Evolutionary conservation across 2,888 invertebrate genomes (phyloP).

Genomic region (Opisthograptis luteolata): DNA sequence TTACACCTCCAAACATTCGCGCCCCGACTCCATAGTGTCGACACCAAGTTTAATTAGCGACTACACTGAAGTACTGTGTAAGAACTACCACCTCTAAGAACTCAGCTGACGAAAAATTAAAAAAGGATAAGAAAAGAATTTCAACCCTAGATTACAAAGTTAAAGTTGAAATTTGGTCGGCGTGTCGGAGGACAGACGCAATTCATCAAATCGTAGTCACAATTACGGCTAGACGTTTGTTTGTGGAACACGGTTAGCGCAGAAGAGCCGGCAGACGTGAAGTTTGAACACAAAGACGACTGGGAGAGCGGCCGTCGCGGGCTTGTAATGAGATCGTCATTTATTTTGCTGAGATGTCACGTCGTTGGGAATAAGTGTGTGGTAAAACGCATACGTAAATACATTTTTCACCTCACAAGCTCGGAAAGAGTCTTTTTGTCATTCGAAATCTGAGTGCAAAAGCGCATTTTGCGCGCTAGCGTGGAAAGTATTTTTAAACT

Average conservation of each 20-base stretch:
- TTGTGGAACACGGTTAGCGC: conserved; percentile 46
- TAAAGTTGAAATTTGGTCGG: conserved; percentile 31
- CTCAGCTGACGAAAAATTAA: conserved; percentile 21
- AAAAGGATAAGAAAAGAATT: conserved; percentile 6
- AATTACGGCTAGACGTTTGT: conserved; percentile 59
- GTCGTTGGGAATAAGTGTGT: not conserved
- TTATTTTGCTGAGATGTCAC: conserved; percentile 2
- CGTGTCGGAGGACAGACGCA: conserved; percentile 59
- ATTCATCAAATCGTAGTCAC: conserved; percentile 73
- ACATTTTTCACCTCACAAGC: too few species aligned
- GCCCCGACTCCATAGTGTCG: not conserved
- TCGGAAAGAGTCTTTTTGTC: too few species aligned
- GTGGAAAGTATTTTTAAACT: too few species aligned
- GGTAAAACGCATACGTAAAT: too few species aligned
- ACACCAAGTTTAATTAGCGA: conserved; percentile 23
- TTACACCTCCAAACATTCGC: conserved; percentile 40
- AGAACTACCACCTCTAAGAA: conserved; percentile 13
- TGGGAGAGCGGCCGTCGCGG: conserved; percentile 3
- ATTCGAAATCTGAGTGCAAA: too few species aligned
- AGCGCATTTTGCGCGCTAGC: too few species aligned
- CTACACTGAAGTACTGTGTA: conserved; percentile 12
- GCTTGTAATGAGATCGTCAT: conserved; percentile 14
- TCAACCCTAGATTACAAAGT: not conserved
- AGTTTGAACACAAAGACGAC: conserved; percentile 1
- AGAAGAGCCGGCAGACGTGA: conserved; percentile 23